phyloP scores from a whole-genome alignment of 2,888 invertebrate genomes.

The Timema cristinae region DNA sequence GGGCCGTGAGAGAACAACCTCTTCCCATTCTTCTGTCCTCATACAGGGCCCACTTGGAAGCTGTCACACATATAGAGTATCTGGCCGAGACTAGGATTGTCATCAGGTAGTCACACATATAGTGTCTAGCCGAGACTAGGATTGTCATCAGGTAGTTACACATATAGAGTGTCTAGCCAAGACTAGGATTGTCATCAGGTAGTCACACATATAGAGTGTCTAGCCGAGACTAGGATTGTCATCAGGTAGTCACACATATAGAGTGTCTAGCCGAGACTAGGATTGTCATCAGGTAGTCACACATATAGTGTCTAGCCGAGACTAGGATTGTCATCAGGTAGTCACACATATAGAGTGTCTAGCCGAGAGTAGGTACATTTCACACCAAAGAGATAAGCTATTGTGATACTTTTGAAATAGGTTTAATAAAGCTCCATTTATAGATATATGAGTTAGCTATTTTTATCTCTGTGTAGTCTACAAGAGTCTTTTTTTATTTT shows the following conservation, averaged over 20 bases:
- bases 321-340: constrained; percentile 41
- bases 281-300: constrained; percentile 61
- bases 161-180: constrained; percentile 63
- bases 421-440: no score
- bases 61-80: constrained; percentile 63
- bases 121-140: constrained; percentile 1
- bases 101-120: constrained; percentile 53
- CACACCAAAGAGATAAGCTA: no score
- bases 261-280: constrained; percentile 61
- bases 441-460: no score
- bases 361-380: constrained; percentile 49
- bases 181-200: constrained; percentile 65
- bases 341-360: constrained; percentile 65
- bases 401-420: no score
- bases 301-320: constrained; percentile 12
- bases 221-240: not conserved
- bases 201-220: constrained; percentile 30
- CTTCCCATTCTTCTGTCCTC: constrained; percentile 65
- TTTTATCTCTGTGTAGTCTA: no score
- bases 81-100: constrained; percentile 62
- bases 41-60: constrained; percentile 65
- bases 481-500: no score
- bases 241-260: constrained; percentile 58
- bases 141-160: constrained; percentile 52
- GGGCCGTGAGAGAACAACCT: constrained; percentile 56